phyloP scores from a whole-genome alignment of 2,888 invertebrate species.

The Timema cristinae region DNA sequence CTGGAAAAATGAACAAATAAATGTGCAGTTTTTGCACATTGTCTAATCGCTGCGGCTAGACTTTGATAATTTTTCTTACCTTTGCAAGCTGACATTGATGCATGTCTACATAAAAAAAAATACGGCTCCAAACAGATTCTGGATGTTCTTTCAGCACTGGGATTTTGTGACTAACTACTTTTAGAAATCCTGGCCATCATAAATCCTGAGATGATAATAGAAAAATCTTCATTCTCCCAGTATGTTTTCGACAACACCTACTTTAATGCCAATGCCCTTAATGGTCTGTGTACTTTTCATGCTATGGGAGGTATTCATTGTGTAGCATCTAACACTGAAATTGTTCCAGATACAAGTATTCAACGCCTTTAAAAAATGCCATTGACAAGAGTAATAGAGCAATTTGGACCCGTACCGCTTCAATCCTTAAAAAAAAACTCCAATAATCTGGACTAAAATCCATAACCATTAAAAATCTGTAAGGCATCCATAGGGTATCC shows the following conservation, averaged over 20 bases:
- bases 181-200: background rate
- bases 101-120: conserved; percentile 30
- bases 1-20: conserved; percentile 27
- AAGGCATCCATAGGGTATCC: too few species aligned
- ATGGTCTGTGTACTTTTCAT: background rate
- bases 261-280: background rate
- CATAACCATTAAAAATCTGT: too few species aligned
- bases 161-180: background rate
- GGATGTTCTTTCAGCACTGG: conserved; percentile 30
- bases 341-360: conserved; percentile 2
- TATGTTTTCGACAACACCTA: background rate
- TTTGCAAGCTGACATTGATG: conserved; percentile 26
- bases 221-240: background rate
- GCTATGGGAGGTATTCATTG: conserved; percentile 9
- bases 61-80: conserved; percentile 32
- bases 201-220: background rate
- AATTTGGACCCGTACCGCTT: background rate
- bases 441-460: too few species aligned
- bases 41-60: conserved; percentile 32
- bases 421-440: too few species aligned
- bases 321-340: background rate
- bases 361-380: background rate
- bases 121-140: conserved; percentile 30
- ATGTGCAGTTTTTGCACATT: conserved; percentile 32
- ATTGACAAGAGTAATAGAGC: background rate